Base-by-base conservation (phyloP, 2,797 vertebrate species). In the Strix occidentalis region DNA sequence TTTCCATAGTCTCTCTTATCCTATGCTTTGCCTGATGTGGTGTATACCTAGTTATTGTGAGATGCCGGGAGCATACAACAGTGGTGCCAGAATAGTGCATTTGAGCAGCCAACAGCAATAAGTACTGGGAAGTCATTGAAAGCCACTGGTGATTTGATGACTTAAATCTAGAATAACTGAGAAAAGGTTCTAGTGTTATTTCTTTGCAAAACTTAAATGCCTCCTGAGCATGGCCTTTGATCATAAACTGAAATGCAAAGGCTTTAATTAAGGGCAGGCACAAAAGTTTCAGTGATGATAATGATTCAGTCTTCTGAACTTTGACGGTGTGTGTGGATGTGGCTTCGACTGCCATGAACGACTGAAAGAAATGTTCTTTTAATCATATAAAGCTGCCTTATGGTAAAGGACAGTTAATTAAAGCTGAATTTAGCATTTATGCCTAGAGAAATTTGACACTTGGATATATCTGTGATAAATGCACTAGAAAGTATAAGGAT, bases 351-450 rank as follows among this genome's bases (percentile, higher is more conserved):
- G 46, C 74, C 23, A 4, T 33, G 54, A 61, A 31, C 15, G 57
- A 50, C 64, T 41, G 63, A 78, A 94, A 83, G 48, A 87, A 79
- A 46, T 43, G 26, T 19, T 89, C 45, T 37, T 85, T 65, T 74
- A 63, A 74, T 80, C 24, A 19, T 23, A 37, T 5, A 33, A 46
- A 74, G 37, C 51, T 89, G 56, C 45, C 29, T 77, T 87, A 41
- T 53, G 13, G 13, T 71, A 46, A 80, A 71, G 60, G 61, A 71
- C 71, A 46, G 72, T 51, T 85, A 81, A 79, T 93, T 91, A 85
- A 75, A 94, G 50, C n/a, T 50, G 57, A 89, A 71, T 77, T 90
- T 85, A 83, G 24, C 43, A 41, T 80, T 84, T 80, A 46, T 63
- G 45, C 60, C 29, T 64, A 15, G 57, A 61, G 64, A 77, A 75